Conservation (phyloP, 2,113 vertebrate species). For the Marmota flaviventris region DNA sequence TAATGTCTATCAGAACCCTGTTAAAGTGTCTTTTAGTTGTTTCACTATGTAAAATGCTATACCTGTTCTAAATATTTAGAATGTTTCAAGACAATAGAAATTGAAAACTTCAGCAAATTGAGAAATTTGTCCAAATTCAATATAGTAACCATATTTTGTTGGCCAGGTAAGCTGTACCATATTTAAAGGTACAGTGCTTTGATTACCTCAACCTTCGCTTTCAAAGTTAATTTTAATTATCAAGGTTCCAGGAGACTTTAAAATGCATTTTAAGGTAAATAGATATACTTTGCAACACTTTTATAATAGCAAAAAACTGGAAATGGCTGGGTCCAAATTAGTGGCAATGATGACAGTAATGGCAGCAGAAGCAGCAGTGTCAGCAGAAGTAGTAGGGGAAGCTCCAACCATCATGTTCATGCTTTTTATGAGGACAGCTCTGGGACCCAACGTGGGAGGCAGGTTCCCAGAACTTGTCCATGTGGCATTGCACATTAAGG, state of each 20-base stretch:
- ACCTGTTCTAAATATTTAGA: conserved; percentile 6
- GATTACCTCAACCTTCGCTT: conserved; percentile 11
- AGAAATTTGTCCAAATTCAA: background rate
- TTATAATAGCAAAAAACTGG: conserved; percentile 35
- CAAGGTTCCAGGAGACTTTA: background rate
- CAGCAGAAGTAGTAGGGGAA: background rate
- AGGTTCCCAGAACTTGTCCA: background rate
- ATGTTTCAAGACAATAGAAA: background rate
- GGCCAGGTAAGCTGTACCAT: background rate
- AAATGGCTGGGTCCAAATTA: background rate
- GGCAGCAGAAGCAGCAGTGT: background rate
- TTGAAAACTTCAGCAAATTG: background rate
- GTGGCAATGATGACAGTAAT: background rate
- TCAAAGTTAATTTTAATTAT: conserved; percentile 27
- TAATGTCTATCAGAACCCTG: background rate
- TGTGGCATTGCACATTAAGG: background rate
- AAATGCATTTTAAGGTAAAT: conserved; percentile 6
- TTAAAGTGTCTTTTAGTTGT: conserved; percentile 25
- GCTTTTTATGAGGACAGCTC: background rate
- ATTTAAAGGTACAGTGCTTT: conserved; percentile 19
- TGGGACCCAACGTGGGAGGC: background rate
- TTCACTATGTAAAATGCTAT: conserved; percentile 9
- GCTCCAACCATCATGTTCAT: background rate
- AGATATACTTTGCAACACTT: background rate
- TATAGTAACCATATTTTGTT: background rate